Conservation (phyloP, 2,888 invertebrate species). For the Phyllotreta striolata region DNA sequence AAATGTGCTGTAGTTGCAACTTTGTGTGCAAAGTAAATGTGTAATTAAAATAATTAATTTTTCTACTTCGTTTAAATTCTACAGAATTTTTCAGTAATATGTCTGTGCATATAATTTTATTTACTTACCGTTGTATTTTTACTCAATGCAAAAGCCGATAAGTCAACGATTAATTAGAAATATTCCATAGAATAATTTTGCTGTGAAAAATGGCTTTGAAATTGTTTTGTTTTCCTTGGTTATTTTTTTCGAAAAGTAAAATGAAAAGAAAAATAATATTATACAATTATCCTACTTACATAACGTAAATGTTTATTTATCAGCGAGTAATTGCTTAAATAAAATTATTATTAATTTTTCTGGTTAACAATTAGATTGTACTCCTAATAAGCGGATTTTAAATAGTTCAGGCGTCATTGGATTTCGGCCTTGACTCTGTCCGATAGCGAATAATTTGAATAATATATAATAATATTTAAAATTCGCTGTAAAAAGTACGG, state of each 20-base stretch:
- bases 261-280: neutral
- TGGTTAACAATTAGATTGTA: constrained; percentile 9
- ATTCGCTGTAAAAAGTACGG: no score
- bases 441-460: constrained; percentile 1
- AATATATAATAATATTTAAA: constrained; percentile 6
- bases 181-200: no score
- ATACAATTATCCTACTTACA: constrained; percentile 2
- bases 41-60: no score
- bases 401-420: constrained; percentile 3
- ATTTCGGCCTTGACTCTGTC: constrained; percentile 5
- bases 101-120: no score
- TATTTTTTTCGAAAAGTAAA: constrained; percentile 1
- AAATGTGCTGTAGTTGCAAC: no score
- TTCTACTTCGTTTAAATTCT: no score
- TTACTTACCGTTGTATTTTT: no score
- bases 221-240: neutral
- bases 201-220: no score
- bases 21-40: no score
- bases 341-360: constrained; percentile 7
- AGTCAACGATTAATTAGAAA: no score
- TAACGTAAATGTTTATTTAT: constrained; percentile 6
- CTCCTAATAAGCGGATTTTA: constrained; percentile 9
- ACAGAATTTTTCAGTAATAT: no score
- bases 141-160: no score
- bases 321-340: constrained; percentile 3